Evolutionary conservation across 2,797 vertebrate species (phyloP).

Genomic region (Pseudochirops corinnae): DNA sequence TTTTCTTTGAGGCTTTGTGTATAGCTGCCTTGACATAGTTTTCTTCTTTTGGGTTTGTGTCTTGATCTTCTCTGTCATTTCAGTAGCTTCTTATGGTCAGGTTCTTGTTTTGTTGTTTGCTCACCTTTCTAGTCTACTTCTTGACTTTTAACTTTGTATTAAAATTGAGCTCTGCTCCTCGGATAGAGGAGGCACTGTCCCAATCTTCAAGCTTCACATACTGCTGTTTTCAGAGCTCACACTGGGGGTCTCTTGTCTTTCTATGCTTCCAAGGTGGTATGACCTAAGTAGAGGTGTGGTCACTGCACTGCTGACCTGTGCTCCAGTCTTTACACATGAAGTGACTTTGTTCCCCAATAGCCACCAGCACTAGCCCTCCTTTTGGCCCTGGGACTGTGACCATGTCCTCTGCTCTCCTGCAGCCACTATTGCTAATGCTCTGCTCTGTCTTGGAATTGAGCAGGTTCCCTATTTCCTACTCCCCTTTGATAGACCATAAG

Average conservation of each 20-base stretch:
- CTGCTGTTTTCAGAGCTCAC: neutral
- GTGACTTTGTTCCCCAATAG: neutral
- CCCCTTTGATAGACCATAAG: neutral
- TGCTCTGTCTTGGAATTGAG: neutral
- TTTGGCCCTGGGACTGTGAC: neutral
- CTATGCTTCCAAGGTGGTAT: neutral
- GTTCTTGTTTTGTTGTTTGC: neutral
- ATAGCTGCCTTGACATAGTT: neutral
- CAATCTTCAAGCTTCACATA: neutral
- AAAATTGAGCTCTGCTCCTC: neutral
- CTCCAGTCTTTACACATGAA: neutral
- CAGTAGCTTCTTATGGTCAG: neutral
- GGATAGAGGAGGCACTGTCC: neutral
- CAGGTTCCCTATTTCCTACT: too few species aligned
- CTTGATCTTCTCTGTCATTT: neutral
- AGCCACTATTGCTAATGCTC: neutral
- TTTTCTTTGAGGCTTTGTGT: neutral
- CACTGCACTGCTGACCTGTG: neutral
- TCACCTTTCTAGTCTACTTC: neutral
- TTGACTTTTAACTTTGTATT: neutral
- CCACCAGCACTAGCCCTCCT: neutral
- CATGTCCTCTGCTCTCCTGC: neutral
- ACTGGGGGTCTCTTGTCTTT: neutral
- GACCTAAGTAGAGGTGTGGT: neutral
- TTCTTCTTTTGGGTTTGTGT: neutral